Percentiles rank a stretch among this genome's conserved stretches.
Evolutionary conservation across 2,113 vertebrate species (phyloP).

Genomic region (Channa maculata): DNA sequence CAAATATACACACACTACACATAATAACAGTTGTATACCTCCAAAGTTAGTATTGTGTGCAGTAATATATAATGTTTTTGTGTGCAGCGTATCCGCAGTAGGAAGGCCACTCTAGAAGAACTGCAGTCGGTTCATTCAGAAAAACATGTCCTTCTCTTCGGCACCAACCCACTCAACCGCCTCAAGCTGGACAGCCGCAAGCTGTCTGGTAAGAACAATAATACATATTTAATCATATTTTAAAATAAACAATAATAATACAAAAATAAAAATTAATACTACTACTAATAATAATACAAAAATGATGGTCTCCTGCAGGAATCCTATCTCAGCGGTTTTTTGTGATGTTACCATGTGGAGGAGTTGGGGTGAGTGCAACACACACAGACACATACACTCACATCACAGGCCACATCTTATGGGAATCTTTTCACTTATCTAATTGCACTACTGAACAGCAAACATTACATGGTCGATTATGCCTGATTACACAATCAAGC

Average conservation of each 20-base stretch:
- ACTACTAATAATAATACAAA: neutral
- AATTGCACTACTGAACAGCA: constrained; percentile 64
- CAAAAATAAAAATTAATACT: neutral
- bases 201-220: constrained; percentile 83
- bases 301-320: constrained; percentile 77
- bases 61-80: constrained; percentile 3
- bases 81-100: constrained; percentile 86
- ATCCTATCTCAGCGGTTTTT: constrained; percentile 89
- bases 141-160: constrained; percentile 88
- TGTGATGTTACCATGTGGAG: constrained; percentile 93
- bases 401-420: constrained; percentile 30
- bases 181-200: constrained; percentile 91
- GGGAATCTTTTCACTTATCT: constrained; percentile 67
- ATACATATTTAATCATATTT: neutral
- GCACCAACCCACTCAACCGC: constrained; percentile 89
- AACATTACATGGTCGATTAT: constrained; percentile 69
- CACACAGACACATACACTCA: constrained; percentile 8
- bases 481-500: constrained; percentile 65
- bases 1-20: neutral
- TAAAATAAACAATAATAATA: neutral
- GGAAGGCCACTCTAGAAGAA: constrained; percentile 90
- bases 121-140: constrained; percentile 90
- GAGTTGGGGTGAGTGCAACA: constrained; percentile 89
- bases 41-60: neutral
- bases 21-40: neutral